Conservation (phyloP, 2,113 vertebrate species). For the Nothoprocta perdicaria region DNA sequence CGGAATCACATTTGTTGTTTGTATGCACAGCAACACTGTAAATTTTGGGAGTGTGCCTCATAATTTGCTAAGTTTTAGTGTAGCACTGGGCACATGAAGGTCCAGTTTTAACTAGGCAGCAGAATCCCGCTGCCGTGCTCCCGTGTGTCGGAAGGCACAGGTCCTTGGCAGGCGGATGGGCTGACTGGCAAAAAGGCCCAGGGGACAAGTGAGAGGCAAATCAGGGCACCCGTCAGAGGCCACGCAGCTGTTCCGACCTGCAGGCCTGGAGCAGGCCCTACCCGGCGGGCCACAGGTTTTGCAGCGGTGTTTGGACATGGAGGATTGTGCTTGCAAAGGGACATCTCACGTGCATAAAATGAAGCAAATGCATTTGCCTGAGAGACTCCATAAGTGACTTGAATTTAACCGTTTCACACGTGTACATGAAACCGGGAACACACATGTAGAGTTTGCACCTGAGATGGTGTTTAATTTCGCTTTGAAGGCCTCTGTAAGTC, state of each 20-base stretch:
- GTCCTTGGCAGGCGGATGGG: background rate
- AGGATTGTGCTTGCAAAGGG: background rate
- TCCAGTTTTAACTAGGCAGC: background rate
- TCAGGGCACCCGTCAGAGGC: background rate
- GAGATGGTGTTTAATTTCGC: background rate
- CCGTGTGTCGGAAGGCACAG: accelerated
- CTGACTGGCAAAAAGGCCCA: background rate
- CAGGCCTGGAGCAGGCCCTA: background rate
- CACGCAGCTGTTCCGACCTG: background rate
- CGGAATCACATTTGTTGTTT: background rate
- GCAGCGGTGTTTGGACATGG: background rate
- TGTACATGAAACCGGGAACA: background rate
- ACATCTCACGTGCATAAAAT: accelerated
- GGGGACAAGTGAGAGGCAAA: background rate
- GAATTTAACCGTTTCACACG: background rate
- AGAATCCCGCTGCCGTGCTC: background rate
- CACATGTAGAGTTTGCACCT: background rate
- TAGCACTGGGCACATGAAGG: background rate
- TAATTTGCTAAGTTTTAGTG: background rate
- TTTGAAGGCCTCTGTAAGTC: background rate
- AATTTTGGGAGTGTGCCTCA: background rate
- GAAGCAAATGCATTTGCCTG: background rate
- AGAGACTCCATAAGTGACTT: background rate
- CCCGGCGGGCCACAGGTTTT: background rate
- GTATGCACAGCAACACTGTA: background rate